Evolutionary conservation across 2,888 invertebrate species (phyloP).

Genomic region (Peribatodes rhomboidaria): DNA sequence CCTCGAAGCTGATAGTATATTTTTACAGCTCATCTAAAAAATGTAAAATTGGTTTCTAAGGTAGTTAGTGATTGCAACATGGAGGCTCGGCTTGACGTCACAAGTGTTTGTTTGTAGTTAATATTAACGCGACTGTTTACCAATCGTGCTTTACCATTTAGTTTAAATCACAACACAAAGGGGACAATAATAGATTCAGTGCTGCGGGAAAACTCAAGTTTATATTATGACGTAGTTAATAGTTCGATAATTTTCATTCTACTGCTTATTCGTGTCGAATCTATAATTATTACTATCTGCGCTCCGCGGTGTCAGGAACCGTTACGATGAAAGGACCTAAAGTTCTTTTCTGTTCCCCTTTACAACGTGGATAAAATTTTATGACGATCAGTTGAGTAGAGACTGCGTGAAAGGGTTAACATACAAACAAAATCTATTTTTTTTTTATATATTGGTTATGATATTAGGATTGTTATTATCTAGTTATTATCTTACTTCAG

Average conservation of each 20-base stretch:
- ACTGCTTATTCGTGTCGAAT: no score
- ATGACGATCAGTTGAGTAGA: no score
- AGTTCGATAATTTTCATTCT: constrained; percentile 1
- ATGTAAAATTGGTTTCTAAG: constrained; percentile 1
- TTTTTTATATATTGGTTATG: no score
- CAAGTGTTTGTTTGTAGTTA: constrained; percentile 38
- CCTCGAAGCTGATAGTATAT: neutral
- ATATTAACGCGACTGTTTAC: constrained; percentile 30
- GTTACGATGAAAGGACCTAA: no score
- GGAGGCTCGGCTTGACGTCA: constrained; percentile 52
- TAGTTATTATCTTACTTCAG: no score
- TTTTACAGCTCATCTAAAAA: constrained; percentile 3
- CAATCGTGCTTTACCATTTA: constrained; percentile 28
- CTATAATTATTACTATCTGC: no score
- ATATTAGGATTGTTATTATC: no score
- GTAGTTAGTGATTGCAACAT: constrained; percentile 28
- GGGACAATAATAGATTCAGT: constrained; percentile 22
- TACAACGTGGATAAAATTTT: no score
- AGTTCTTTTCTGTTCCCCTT: no score
- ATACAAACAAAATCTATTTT: no score
- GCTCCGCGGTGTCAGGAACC: no score
- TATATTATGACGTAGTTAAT: constrained; percentile 4
- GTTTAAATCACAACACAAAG: constrained; percentile 7
- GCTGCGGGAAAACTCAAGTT: constrained; percentile 14
- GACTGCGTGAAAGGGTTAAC: no score